Conservation (phyloP, 2,797 vertebrate species). For the Lacerta agilis region DNA sequence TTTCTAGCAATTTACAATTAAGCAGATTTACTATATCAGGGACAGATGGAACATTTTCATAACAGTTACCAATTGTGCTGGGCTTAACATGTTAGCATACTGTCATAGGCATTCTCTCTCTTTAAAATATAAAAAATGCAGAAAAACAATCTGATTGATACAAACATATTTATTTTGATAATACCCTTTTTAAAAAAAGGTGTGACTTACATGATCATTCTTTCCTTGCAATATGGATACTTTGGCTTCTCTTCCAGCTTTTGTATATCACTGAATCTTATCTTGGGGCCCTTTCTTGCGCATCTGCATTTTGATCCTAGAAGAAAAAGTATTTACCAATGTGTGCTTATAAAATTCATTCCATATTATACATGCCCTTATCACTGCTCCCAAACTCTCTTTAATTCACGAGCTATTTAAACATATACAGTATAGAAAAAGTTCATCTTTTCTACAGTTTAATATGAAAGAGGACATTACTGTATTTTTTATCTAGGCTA, state of each 20-base stretch:
- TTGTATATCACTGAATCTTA: slow-evolving; percentile 95
- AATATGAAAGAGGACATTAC: neutral
- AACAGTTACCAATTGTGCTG: neutral
- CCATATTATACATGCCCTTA: slow-evolving; percentile 23
- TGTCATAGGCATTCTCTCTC: neutral
- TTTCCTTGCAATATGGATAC: slow-evolving; percentile 96
- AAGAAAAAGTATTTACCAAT: slow-evolving; percentile 59
- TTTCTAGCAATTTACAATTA: neutral
- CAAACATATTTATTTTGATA: slow-evolving; percentile 8
- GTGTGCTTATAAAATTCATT: slow-evolving; percentile 40
- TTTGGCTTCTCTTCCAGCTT: slow-evolving; percentile 98
- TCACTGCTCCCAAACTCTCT: neutral
- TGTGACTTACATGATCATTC: slow-evolving; percentile 97
- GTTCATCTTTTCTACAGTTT: neutral
- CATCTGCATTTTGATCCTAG: slow-evolving; percentile 97
- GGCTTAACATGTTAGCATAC: neutral
- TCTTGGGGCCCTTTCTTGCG: slow-evolving; percentile 97
- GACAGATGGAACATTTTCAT: neutral
- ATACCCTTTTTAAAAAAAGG: neutral
- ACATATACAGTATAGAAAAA: slow-evolving; percentile 5
- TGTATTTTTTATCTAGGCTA: neutral
- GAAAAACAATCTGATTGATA: slow-evolving; percentile 43
- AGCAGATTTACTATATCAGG: accelerated
- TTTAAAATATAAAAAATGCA: slow-evolving; percentile 29
- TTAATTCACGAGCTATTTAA: slow-evolving; percentile 20